Percentiles rank a stretch among this genome's conserved stretches.
phyloP scores from a whole-genome alignment of 2,113 vertebrate species.

The Megaceryle torquata region DNA sequence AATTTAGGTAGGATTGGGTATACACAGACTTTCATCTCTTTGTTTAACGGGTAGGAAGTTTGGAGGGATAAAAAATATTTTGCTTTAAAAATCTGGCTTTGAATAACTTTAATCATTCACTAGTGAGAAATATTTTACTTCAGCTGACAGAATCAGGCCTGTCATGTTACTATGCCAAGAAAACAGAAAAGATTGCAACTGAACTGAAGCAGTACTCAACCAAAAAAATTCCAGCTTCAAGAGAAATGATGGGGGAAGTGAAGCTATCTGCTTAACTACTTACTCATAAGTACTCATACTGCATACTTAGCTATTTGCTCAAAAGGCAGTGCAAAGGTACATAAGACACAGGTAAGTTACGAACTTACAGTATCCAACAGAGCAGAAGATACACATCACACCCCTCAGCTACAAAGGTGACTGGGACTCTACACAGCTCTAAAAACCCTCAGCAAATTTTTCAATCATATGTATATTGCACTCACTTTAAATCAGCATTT shows the following conservation, averaged over 20 bases:
- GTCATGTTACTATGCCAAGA: background rate
- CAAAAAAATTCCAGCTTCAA: background rate
- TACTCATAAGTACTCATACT: background rate
- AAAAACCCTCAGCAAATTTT: background rate
- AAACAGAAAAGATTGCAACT: background rate
- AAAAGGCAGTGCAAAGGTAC: background rate
- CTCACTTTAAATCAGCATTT: background rate
- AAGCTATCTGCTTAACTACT: background rate
- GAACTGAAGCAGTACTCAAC: background rate
- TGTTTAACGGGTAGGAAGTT: background rate
- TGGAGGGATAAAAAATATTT: background rate
- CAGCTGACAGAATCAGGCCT: constrained; percentile 36
- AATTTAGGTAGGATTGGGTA: background rate
- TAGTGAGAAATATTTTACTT: constrained; percentile 24
- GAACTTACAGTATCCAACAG: background rate
- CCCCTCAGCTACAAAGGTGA: background rate
- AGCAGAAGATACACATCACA: background rate
- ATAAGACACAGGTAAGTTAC: background rate
- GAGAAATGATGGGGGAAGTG: background rate
- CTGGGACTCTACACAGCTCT: background rate
- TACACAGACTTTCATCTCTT: background rate
- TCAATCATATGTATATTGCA: background rate
- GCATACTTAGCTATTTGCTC: background rate
- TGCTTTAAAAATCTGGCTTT: background rate
- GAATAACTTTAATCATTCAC: constrained; percentile 1